Evolutionary conservation across 92 coral and sea anemone genomes (phyloP).

Genomic region (Actinostola sp.): DNA sequence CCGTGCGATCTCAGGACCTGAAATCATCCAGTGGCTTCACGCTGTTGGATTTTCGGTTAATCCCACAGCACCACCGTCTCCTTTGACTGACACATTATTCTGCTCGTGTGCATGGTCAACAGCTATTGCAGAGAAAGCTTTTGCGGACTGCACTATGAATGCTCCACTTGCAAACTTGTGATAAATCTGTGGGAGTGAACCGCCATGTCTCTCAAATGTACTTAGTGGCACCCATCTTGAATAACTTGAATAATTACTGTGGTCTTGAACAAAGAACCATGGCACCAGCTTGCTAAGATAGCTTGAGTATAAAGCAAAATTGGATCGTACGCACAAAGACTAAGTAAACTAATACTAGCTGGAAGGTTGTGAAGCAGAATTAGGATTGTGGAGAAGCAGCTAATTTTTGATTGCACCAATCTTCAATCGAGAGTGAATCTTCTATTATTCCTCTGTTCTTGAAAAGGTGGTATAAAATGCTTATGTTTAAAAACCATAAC

Average conservation of each 20-base stretch:
- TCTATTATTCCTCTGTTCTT: background rate
- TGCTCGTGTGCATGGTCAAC: slow-evolving; percentile 45
- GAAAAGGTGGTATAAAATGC: slow-evolving; percentile 2
- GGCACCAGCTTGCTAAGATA: slow-evolving; percentile 6
- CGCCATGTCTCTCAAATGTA: slow-evolving; percentile 2
- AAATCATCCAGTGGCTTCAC: slow-evolving; percentile 53
- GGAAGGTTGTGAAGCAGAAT: background rate
- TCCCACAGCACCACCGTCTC: slow-evolving; percentile 42
- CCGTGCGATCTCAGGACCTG: slow-evolving; percentile 48
- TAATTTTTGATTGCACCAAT: background rate
- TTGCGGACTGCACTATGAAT: slow-evolving; percentile 28
- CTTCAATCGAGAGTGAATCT: background rate
- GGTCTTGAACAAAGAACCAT: slow-evolving; percentile 1
- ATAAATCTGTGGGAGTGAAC: background rate
- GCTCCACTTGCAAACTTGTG: slow-evolving; percentile 17
- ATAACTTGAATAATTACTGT: slow-evolving; percentile 1
- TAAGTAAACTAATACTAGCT: slow-evolving; percentile 6
- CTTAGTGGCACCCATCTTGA: slow-evolving; percentile 8
- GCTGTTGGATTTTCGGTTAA: slow-evolving; percentile 44
- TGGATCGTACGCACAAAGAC: background rate
- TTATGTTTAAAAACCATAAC: no score
- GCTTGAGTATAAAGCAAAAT: slow-evolving; percentile 3
- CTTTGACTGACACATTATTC: slow-evolving; percentile 38
- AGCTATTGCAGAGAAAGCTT: slow-evolving; percentile 33
- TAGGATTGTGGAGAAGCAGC: background rate